These are phyloP conservation scores for Tragelaphus strepsiceros DNA, from an alignment of 2,113 vertebrate species.

Conservation along the genomic window DNA sequence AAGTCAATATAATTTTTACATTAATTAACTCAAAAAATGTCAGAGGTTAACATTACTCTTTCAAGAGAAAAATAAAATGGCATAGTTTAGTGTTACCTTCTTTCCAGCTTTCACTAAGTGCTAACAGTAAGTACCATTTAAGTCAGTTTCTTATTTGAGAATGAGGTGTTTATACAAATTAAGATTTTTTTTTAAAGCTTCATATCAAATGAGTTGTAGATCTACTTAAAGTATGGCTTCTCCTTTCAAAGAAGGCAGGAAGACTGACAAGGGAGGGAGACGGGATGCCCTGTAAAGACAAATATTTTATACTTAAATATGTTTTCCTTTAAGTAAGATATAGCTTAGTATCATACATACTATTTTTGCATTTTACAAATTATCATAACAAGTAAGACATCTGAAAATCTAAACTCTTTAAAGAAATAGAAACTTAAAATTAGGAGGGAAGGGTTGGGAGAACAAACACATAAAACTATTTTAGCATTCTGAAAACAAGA, in stretches of 20 bases:
- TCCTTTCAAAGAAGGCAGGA: slow-evolving; percentile 91
- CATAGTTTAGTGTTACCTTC: slow-evolving; percentile 78
- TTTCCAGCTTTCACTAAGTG: slow-evolving; percentile 75
- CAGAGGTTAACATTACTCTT: slow-evolving; percentile 28
- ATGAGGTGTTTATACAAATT: slow-evolving; percentile 36
- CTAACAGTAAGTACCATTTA: slow-evolving; percentile 78
- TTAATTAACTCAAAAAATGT: slow-evolving; percentile 38
- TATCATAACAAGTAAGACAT: background rate
- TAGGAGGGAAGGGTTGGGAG: background rate
- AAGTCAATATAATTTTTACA: slow-evolving; percentile 59
- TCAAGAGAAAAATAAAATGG: slow-evolving; percentile 46
- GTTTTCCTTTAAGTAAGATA: background rate
- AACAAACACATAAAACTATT: background rate
- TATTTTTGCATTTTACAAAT: slow-evolving; percentile 24
- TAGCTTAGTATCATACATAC: background rate
- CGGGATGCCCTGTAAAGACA: slow-evolving; percentile 81
- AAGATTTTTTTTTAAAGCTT: slow-evolving; percentile 55
- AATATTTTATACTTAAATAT: background rate
- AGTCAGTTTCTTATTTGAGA: slow-evolving; percentile 67
- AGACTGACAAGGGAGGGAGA: slow-evolving; percentile 95
- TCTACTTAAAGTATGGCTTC: slow-evolving; percentile 93
- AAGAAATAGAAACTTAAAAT: slow-evolving; percentile 11
- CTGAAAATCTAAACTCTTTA: background rate
- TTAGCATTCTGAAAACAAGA: slow-evolving; percentile 23
- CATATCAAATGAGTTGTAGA: slow-evolving; percentile 95